phyloP scores from a whole-genome alignment of 2,113 vertebrate species.

The Neotragus moschatus region DNA sequence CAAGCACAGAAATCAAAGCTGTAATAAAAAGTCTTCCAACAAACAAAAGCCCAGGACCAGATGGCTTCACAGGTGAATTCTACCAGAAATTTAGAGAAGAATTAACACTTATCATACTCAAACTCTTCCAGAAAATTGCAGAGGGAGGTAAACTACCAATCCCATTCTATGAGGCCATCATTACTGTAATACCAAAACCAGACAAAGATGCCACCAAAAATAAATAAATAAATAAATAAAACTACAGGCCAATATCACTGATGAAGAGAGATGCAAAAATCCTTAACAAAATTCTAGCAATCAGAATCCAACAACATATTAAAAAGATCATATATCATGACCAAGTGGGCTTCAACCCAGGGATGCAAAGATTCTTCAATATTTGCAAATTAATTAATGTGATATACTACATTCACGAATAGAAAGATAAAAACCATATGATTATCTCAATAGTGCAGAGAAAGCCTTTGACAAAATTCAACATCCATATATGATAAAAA shows the following conservation, averaged over 20 bases:
- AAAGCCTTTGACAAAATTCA: background rate
- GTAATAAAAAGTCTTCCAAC: background rate
- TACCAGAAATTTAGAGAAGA: background rate
- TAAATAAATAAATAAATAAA: background rate
- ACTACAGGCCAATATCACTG: background rate
- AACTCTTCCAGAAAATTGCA: background rate
- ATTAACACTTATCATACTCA: background rate
- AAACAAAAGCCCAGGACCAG: background rate
- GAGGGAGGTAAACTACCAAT: background rate
- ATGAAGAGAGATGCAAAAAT: background rate
- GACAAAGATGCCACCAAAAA: background rate
- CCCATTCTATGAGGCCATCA: background rate
- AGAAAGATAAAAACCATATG: background rate
- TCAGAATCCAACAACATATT: background rate
- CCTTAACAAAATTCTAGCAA: background rate
- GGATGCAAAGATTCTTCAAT: background rate
- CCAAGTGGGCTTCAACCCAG: background rate
- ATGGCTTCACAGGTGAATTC: background rate
- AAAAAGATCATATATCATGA: background rate
- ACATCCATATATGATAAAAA: background rate
- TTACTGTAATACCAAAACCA: background rate
- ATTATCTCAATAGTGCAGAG: background rate
- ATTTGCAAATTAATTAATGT: background rate
- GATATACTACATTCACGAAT: background rate
- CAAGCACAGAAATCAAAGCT: background rate